Evolutionary conservation across 2,797 vertebrate genomes (phyloP).

Genomic region (Pipistrellus nathusii): DNA sequence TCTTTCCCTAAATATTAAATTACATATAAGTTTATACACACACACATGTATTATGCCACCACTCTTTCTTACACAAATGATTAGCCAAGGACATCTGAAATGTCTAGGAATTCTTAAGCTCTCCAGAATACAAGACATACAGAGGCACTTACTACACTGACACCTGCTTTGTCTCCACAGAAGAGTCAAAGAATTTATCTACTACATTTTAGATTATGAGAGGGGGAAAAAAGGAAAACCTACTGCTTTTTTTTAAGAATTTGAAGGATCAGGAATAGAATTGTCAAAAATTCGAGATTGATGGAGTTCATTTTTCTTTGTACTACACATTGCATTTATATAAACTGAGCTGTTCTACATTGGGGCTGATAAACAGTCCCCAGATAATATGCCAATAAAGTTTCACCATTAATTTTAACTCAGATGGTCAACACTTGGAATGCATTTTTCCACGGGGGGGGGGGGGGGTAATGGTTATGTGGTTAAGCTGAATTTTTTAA

Average conservation of each 20-base stretch:
- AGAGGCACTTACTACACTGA: neutral
- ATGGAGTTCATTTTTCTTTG: conserved; percentile 17
- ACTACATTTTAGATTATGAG: conserved; percentile 15
- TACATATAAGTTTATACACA: neutral
- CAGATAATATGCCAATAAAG: neutral
- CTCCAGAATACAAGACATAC: neutral
- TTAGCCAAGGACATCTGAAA: neutral
- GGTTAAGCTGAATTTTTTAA: neutral
- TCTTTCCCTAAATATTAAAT: neutral
- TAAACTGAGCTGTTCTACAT: conserved; percentile 13
- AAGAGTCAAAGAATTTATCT: conserved; percentile 26
- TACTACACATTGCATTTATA: neutral
- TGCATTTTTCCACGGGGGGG: neutral
- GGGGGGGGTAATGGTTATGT: neutral
- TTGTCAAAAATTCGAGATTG: conserved; percentile 14
- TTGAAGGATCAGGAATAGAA: conserved; percentile 26
- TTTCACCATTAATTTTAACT: neutral
- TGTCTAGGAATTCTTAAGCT: neutral
- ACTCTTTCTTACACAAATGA: conserved; percentile 20
- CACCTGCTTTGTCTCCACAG: neutral
- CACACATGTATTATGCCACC: neutral
- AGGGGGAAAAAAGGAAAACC: neutral
- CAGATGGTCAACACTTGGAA: conserved; percentile 15
- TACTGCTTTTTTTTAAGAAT: conserved; percentile 38
- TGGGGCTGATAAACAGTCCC: neutral